phyloP scores from a whole-genome alignment of 1,140 invertebrate species.

The Samia ricini region DNA sequence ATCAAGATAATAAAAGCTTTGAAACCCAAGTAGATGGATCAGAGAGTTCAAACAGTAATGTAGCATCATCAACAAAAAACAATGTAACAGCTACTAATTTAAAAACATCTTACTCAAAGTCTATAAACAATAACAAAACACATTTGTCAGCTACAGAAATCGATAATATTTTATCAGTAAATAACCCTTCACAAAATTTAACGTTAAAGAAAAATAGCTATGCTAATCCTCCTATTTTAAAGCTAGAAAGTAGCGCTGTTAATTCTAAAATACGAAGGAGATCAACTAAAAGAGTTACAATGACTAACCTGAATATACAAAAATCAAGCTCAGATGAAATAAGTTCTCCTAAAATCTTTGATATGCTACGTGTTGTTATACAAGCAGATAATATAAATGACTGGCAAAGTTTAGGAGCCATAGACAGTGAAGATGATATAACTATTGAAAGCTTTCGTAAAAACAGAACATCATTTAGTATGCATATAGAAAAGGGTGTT shows the following conservation, averaged over 20 bases:
- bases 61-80: background rate
- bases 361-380: conserved; percentile 43
- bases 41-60: background rate
- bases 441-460: conserved; percentile 21
- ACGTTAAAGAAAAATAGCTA: background rate
- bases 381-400: conserved; percentile 42
- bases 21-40: background rate
- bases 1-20: background rate
- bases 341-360: conserved; percentile 37
- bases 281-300: conserved; percentile 52
- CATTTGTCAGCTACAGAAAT: background rate
- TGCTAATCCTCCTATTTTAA: conserved; percentile 39
- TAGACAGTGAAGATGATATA: conserved; percentile 51
- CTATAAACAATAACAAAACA: conserved; percentile 3
- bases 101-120: conserved; percentile 20
- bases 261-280: conserved; percentile 16
- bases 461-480: conserved; percentile 30
- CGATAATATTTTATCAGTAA: background rate
- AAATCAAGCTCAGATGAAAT: conserved; percentile 30
- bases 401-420: conserved; percentile 51
- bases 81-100: background rate
- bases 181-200: background rate
- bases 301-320: conserved; percentile 40
- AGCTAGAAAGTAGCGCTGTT: conserved; percentile 28
- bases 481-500: conserved; percentile 56